These are phyloP conservation scores for Ctena decussata DNA, from an alignment of 2,888 invertebrate species.

Conservation along the genomic window DNA sequence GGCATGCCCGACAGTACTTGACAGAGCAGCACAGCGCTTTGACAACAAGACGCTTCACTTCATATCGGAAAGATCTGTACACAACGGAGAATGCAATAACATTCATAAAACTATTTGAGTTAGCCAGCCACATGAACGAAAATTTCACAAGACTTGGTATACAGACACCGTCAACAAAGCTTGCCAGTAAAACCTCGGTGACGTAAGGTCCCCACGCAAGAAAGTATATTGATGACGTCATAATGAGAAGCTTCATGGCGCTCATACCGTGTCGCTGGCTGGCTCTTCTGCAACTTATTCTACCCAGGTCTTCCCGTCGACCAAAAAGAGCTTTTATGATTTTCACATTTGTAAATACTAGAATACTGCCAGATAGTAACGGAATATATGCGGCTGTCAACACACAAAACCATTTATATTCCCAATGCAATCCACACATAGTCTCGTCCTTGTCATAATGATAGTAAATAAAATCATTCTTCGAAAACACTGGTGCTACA, in stretches of 20 bases:
- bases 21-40: too few relatives aligned
- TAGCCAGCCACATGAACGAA: conserved; percentile 61
- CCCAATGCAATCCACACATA: conserved; percentile 63
- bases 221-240: too few relatives aligned
- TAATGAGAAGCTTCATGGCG: conserved; percentile 59
- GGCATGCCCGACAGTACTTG: too few relatives aligned
- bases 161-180: too few relatives aligned
- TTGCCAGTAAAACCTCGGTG: conserved; percentile 42
- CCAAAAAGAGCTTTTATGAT: conserved; percentile 27
- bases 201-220: conserved; percentile 73
- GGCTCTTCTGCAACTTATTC: too few relatives aligned
- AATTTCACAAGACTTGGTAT: conserved; percentile 47
- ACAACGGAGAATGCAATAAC: too few relatives aligned
- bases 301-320: neutral
- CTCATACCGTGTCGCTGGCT: conserved; percentile 24
- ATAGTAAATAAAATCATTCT: conserved; percentile 50
- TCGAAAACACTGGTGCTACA: conserved; percentile 45
- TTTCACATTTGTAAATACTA: conserved; percentile 54
- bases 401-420: too few relatives aligned
- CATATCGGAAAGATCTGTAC: conserved; percentile 54
- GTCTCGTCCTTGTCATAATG: conserved; percentile 33
- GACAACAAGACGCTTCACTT: conserved; percentile 25
- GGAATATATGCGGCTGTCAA: conserved; percentile 63
- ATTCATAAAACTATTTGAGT: too few relatives aligned
- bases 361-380: conserved; percentile 51